A percentile compares a stretch with the other conserved stretches of the same genome.
Conservation (phyloP, 1,140 invertebrate species). For the Ooceraea biroi region DNA sequence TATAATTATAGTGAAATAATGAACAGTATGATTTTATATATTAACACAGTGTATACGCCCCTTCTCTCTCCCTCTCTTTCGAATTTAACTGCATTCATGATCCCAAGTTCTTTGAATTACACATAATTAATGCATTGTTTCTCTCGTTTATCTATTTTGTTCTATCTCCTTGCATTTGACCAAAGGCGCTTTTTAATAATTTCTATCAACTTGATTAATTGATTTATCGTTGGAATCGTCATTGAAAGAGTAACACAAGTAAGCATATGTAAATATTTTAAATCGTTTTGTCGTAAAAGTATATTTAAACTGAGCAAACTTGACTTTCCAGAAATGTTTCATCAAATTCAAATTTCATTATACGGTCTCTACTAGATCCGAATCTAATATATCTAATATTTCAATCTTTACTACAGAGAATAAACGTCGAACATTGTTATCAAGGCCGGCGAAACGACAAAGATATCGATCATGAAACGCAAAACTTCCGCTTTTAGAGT, state of each 20-base stretch:
- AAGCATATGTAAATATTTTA: background rate
- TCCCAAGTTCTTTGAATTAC: conserved; percentile 4
- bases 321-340: conserved; percentile 3
- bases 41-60: background rate
- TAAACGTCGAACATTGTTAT: conserved; percentile 21
- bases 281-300: background rate
- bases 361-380: conserved; percentile 5
- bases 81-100: too few relatives aligned
- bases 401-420: conserved; percentile 26
- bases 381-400: conserved; percentile 19
- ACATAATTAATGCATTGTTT: conserved; percentile 13
- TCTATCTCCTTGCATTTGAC: conserved; percentile 5
- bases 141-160: background rate
- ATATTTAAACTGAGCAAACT: background rate
- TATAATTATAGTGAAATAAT: background rate
- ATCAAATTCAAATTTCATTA: conserved; percentile 29
- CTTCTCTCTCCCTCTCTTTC: background rate
- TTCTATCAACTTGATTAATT: too few relatives aligned
- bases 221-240: too few relatives aligned
- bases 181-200: too few relatives aligned
- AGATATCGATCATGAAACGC: conserved; percentile 13
- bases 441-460: conserved; percentile 21
- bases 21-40: background rate
- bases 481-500: conserved; percentile 16
- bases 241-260: too few relatives aligned